Percentiles rank a stretch among this genome's conserved stretches.
Evolutionary conservation across 2,888 invertebrate genomes (phyloP).

Genomic region (Uloborus plumipes): DNA sequence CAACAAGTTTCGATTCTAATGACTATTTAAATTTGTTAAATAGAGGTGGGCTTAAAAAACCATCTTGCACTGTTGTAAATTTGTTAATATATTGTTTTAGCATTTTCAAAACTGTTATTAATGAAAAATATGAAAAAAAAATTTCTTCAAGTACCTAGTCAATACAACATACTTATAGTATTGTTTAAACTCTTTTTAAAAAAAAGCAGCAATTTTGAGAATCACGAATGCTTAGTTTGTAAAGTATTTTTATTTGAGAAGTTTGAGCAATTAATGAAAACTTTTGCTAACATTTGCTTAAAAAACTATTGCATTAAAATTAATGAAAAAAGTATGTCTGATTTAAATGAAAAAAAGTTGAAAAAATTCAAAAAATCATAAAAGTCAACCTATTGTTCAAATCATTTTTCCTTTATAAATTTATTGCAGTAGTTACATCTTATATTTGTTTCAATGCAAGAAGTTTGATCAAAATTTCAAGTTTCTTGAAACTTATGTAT

Average conservation of each 20-base stretch:
- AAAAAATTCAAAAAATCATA: slow-evolving; percentile 1
- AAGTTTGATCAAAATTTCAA: too few species aligned
- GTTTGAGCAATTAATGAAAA: neutral
- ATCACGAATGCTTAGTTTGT: neutral
- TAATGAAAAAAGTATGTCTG: neutral
- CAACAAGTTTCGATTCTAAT: neutral
- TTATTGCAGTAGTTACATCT: neutral
- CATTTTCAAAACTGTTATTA: neutral
- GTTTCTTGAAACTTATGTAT: too few species aligned
- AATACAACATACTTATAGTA: neutral
- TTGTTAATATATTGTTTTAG: neutral
- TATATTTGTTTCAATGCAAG: neutral
- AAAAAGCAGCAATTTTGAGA: neutral
- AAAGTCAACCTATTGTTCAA: neutral
- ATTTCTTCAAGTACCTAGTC: neutral
- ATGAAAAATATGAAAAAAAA: neutral
- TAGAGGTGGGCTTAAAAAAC: neutral
- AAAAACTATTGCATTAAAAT: neutral
- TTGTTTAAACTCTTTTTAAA: neutral
- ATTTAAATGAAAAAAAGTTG: neutral
- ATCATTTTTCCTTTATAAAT: neutral
- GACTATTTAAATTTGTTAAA: neutral
- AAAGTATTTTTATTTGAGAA: neutral
- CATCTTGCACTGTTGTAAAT: neutral
- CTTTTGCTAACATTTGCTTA: slow-evolving; percentile 1